These are phyloP conservation scores for Callipepla californica DNA, from an alignment of 2,113 vertebrate species.

Conservation along the genomic window DNA sequence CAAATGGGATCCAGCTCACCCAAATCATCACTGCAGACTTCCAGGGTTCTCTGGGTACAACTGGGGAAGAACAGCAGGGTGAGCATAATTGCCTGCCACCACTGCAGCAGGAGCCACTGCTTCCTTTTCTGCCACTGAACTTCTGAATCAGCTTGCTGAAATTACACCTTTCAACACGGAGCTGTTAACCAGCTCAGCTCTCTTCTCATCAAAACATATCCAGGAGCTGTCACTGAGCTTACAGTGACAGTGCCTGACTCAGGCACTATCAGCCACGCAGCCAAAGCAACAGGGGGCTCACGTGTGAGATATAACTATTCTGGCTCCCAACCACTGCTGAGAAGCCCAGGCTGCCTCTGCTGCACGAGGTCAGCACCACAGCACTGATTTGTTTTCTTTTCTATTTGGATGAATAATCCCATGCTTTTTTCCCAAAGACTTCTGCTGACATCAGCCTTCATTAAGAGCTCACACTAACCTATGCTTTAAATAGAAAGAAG, in stretches of 20 bases:
- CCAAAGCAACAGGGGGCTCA: background rate
- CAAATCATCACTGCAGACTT: background rate
- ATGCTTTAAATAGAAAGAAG: background rate
- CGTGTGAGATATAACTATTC: background rate
- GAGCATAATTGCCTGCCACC: background rate
- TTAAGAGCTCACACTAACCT: background rate
- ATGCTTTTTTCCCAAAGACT: background rate
- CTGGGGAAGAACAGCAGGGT: fast-evolving
- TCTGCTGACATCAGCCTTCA: background rate
- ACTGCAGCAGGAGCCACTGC: background rate
- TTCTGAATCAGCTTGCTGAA: background rate
- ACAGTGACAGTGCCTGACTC: background rate
- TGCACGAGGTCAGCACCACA: background rate
- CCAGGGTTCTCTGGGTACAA: background rate
- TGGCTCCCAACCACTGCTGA: background rate
- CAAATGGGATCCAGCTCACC: background rate
- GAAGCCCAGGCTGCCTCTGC: background rate
- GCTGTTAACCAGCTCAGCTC: background rate
- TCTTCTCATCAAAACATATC: background rate
- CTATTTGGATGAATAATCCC: background rate
- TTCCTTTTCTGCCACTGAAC: background rate
- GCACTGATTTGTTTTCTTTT: background rate
- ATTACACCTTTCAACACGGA: background rate
- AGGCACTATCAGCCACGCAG: background rate
- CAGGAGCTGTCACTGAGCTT: background rate